A percentile compares a stretch with the other conserved stretches of the same genome.
phyloP scores from a whole-genome alignment of 1,140 invertebrate genomes.

The Bombus confusus region DNA sequence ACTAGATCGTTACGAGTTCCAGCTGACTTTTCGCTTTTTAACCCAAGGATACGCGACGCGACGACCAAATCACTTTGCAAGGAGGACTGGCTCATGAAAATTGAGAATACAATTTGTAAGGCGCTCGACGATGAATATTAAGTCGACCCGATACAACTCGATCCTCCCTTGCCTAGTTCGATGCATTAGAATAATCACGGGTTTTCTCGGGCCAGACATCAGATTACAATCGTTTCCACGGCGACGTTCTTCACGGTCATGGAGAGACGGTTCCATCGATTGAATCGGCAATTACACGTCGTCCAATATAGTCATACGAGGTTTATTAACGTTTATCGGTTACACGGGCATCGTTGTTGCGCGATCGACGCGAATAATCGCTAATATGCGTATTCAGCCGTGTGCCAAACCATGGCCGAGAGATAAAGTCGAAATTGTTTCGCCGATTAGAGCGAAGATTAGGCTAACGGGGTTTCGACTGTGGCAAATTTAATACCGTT shows the following conservation, averaged over 20 bases:
- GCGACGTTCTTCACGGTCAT: not conserved
- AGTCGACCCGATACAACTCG: constrained; percentile 38
- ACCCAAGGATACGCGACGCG: not conserved
- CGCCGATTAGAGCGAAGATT: not conserved
- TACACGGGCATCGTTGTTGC: constrained; percentile 2
- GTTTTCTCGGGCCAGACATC: not conserved
- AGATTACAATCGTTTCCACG: not conserved
- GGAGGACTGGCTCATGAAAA: constrained; percentile 50
- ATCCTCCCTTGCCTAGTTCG: not conserved
- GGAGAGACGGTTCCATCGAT: not conserved
- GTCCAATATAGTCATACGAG: not conserved
- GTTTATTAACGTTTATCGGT: constrained; percentile 33
- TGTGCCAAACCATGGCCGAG: not conserved
- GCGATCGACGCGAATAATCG: constrained; percentile 22
- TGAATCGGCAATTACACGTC: not conserved
- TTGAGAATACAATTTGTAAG: constrained; percentile 63
- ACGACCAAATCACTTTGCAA: not conserved
- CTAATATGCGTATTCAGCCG: constrained; percentile 13
- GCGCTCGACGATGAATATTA: constrained; percentile 44
- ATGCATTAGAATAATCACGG: constrained; percentile 58
- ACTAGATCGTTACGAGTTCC: constrained; percentile 6
- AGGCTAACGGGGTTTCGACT: not conserved
- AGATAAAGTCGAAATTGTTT: constrained; percentile 30
- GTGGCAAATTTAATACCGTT: not conserved
- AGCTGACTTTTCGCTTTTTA: not conserved